A percentile compares a stretch with the other conserved stretches of the same genome.
Conservation (phyloP, 2,888 invertebrate genomes). For the Anthophora plumipes region DNA sequence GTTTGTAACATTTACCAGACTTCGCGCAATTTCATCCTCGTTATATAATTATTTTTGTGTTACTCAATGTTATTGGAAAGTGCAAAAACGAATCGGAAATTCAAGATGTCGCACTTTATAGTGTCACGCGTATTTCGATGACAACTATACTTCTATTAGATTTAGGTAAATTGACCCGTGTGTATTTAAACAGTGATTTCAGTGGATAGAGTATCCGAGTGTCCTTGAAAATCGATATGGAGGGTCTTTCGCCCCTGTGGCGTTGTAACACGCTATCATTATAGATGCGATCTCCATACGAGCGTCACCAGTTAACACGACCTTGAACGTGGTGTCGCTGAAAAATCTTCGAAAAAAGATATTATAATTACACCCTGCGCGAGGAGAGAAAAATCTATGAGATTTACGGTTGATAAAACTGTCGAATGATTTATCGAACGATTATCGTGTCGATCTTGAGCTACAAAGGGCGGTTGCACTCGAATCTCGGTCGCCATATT, state of each 20-base stretch:
- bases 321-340: slow-evolving; percentile 51
- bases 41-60: background rate
- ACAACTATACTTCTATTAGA: background rate
- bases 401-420: slow-evolving; percentile 15
- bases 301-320: slow-evolving; percentile 36
- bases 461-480: no score
- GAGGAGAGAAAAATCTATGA: slow-evolving; percentile 14
- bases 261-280: slow-evolving; percentile 58
- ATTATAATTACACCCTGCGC: slow-evolving; percentile 18
- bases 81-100: background rate
- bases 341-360: slow-evolving; percentile 24
- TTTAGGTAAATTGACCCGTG: background rate
- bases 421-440: slow-evolving; percentile 21
- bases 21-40: background rate
- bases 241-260: slow-evolving; percentile 63
- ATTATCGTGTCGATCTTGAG: no score
- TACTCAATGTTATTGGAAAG: background rate
- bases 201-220: slow-evolving; percentile 1
- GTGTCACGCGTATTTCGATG: no score
- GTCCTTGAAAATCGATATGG: slow-evolving; percentile 64
- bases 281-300: slow-evolving; percentile 61
- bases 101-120: background rate
- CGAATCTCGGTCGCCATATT: no score
- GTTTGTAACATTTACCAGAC: background rate
- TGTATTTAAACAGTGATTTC: slow-evolving; percentile 22